A percentile compares a stretch with the other conserved stretches of the same genome.
These are phyloP conservation scores for Tachystola acroxantha DNA, from an alignment of 2,888 invertebrate species.

Conservation along the genomic window DNA sequence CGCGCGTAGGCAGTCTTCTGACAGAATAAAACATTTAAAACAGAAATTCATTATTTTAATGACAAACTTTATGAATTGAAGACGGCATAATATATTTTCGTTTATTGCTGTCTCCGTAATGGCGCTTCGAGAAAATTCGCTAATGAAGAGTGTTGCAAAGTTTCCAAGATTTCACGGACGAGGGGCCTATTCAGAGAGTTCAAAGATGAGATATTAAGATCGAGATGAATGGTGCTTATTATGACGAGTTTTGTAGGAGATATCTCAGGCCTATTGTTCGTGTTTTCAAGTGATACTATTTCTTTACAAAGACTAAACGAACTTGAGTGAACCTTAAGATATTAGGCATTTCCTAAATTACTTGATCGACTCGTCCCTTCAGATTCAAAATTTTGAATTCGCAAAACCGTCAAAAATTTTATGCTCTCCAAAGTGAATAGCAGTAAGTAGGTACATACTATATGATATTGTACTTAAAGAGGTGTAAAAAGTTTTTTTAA, in stretches of 20 bases:
- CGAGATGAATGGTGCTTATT: not conserved
- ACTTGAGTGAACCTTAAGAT: no score
- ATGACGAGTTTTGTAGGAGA: not conserved
- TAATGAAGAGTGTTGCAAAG: slow-evolving; percentile 34
- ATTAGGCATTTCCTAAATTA: no score
- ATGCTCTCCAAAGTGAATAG: no score
- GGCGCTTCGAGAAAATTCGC: slow-evolving; percentile 21
- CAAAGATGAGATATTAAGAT: not conserved
- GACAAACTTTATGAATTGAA: slow-evolving; percentile 21
- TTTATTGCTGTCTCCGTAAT: slow-evolving; percentile 18
- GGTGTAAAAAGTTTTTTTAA: no score
- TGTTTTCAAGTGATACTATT: slow-evolving; percentile 1
- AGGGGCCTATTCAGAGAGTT: not conserved
- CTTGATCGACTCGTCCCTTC: no score
- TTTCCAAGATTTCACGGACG: slow-evolving; percentile 22
- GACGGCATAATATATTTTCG: slow-evolving; percentile 22
- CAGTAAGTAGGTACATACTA: no score
- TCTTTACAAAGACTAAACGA: not conserved
- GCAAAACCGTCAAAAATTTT: no score
- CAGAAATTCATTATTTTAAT: slow-evolving; percentile 29
- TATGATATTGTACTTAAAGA: no score
- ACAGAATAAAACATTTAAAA: no score
- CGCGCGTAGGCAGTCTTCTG: no score
- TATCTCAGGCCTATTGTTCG: no score
- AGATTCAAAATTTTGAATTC: no score